phyloP scores from a whole-genome alignment of 2,797 vertebrate genomes.

The Spheniscus humboldti region DNA sequence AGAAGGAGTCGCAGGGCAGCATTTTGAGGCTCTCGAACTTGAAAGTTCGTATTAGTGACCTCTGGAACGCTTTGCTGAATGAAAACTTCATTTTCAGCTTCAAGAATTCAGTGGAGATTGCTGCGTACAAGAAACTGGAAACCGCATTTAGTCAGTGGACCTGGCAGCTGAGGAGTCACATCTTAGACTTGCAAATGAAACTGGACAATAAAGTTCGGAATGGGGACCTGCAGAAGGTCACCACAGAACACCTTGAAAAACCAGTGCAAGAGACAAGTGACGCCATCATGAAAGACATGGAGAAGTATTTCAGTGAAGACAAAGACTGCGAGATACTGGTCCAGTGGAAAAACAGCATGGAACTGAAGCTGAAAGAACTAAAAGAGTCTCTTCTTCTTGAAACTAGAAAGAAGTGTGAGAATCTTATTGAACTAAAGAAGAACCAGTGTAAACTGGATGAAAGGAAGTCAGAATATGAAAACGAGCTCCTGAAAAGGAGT shows the following conservation, averaged over 20 bases:
- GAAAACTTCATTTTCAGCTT: constrained; percentile 81
- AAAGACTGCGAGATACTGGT: constrained; percentile 54
- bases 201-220: constrained; percentile 59
- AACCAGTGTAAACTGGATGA: constrained; percentile 3
- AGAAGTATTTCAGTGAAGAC: constrained; percentile 63
- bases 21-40: constrained; percentile 67
- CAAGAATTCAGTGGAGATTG: constrained; percentile 74
- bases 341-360: constrained; percentile 61
- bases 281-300: constrained; percentile 19
- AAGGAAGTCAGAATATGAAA: constrained; percentile 18
- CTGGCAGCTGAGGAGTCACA: constrained; percentile 69
- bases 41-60: constrained; percentile 56
- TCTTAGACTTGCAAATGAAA: constrained; percentile 59
- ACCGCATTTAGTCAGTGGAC: constrained; percentile 63
- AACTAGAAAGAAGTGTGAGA: background rate
- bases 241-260: background rate
- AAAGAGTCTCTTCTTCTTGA: constrained; percentile 43
- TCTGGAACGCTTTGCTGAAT: constrained; percentile 75
- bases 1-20: background rate
- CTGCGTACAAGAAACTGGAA: constrained; percentile 71
- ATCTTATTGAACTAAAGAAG: background rate
- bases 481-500: constrained; percentile 9
- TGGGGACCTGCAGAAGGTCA: background rate
- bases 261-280: background rate
- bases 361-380: constrained; percentile 30